phyloP scores from a whole-genome alignment of 2,888 invertebrate species.

The Drosophila acutilabella region DNA sequence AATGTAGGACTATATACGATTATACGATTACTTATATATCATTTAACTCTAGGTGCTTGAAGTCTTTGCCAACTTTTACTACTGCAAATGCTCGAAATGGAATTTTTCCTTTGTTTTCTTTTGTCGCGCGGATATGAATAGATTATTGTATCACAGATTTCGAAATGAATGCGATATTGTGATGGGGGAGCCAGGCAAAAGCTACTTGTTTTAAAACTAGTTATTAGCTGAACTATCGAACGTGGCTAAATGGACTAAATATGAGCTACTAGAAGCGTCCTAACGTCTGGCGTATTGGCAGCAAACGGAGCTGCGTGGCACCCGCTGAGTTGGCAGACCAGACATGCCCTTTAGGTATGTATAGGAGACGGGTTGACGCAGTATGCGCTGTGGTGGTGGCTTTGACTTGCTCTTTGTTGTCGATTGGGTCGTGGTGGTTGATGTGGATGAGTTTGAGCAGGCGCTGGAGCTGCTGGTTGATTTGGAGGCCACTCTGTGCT shows the following conservation, averaged over 20 bases:
- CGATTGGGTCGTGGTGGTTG: slow-evolving; percentile 18
- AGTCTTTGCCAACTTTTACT: slow-evolving; percentile 39
- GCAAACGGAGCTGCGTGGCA: slow-evolving; percentile 87
- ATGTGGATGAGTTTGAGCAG: slow-evolving; percentile 41
- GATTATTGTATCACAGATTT: slow-evolving; percentile 74
- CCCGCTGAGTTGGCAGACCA: slow-evolving; percentile 92
- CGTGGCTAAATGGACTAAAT: neutral
- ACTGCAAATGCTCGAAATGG: slow-evolving; percentile 12
- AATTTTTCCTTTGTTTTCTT: slow-evolving; percentile 3
- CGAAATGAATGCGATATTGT: slow-evolving; percentile 60
- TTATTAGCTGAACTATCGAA: slow-evolving; percentile 18
- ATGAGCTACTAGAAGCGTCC: neutral
- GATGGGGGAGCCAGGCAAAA: neutral
- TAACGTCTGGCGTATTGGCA: slow-evolving; percentile 84
- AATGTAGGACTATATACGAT: neutral
- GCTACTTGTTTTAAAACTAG: slow-evolving; percentile 5
- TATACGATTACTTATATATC: slow-evolving; percentile 16
- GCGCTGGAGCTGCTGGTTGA: slow-evolving; percentile 54
- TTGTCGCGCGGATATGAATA: slow-evolving; percentile 57
- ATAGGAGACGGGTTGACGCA: slow-evolving; percentile 91
- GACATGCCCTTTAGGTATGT: slow-evolving; percentile 93
- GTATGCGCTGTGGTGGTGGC: slow-evolving; percentile 90
- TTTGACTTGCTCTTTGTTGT: slow-evolving; percentile 66
- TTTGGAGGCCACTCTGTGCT: slow-evolving; percentile 49
- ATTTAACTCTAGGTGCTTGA: slow-evolving; percentile 35